Conservation (phyloP, 2,888 invertebrate species). For the Cremastinae sp. region DNA sequence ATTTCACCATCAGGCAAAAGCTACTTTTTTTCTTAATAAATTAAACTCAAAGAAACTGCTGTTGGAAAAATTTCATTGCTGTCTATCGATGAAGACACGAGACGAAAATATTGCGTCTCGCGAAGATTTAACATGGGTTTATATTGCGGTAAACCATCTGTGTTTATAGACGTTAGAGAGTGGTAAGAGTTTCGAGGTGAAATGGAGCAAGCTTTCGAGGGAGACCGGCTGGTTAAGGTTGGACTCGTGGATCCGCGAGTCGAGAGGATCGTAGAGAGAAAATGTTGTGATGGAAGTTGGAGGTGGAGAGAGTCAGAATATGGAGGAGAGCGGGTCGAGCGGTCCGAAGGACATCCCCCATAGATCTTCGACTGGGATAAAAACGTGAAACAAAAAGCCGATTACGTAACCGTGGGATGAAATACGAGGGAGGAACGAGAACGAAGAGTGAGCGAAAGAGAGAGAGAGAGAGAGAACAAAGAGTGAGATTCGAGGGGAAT, state of each 20-base stretch:
- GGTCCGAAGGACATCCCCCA: constrained; percentile 55
- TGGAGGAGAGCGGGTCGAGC: constrained; percentile 52
- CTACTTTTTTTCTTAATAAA: too few species aligned
- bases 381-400: constrained; percentile 80
- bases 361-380: constrained; percentile 69
- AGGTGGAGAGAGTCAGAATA: constrained; percentile 36
- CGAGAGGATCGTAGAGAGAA: constrained; percentile 31
- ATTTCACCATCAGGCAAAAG: too few species aligned
- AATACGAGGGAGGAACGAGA: constrained; percentile 71
- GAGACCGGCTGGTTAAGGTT: constrained; percentile 62
- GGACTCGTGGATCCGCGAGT: constrained; percentile 61
- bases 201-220: constrained; percentile 55
- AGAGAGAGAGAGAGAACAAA: constrained; percentile 19
- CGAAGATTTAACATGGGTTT: constrained; percentile 53
- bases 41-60: background rate
- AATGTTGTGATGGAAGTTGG: constrained; percentile 11
- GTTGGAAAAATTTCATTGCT: background rate
- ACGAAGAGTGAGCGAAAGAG: constrained; percentile 30
- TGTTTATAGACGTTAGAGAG: constrained; percentile 1
- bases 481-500: constrained; percentile 51
- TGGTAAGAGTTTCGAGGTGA: constrained; percentile 39
- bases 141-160: constrained; percentile 35
- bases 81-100: constrained; percentile 50
- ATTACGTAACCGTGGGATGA: constrained; percentile 79
- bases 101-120: constrained; percentile 53